These are phyloP conservation scores for Seriola quinqueradiata DNA, from an alignment of 2,113 vertebrate genomes.

Conservation along the genomic window DNA sequence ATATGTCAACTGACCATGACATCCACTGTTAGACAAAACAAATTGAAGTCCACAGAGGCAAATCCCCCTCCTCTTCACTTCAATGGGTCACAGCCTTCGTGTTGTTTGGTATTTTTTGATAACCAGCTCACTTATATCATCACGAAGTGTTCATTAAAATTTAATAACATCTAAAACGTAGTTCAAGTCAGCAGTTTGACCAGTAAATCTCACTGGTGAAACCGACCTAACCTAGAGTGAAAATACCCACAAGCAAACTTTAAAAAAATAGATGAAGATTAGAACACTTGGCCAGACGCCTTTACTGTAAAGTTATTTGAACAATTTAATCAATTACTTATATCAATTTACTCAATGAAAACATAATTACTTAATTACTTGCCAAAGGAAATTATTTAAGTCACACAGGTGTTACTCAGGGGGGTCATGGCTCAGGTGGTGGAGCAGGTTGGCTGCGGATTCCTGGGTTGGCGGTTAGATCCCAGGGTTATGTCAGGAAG, in stretches of 20 bases:
- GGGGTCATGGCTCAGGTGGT: too few relatives aligned
- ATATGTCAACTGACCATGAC: not conserved
- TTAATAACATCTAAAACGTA: not conserved
- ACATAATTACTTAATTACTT: not conserved
- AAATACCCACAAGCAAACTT: not conserved
- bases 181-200: not conserved
- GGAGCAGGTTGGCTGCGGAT: too few relatives aligned
- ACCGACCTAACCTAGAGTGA: not conserved
- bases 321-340: not conserved
- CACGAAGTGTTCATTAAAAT: not conserved
- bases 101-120: constrained; percentile 2
- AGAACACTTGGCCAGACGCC: not conserved
- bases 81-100: not conserved
- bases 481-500: too few relatives aligned
- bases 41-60: not conserved
- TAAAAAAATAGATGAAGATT: constrained; percentile 1
- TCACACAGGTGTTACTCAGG: too few relatives aligned
- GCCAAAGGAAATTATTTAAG: not conserved
- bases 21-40: not conserved
- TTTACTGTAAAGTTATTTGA: not conserved
- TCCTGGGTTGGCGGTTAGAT: too few relatives aligned
- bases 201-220: not conserved
- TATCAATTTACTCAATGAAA: not conserved
- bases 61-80: not conserved
- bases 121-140: not conserved